These are phyloP conservation scores for Lepus timidus DNA, from an alignment of 2,113 vertebrate species.

Conservation along the genomic window DNA sequence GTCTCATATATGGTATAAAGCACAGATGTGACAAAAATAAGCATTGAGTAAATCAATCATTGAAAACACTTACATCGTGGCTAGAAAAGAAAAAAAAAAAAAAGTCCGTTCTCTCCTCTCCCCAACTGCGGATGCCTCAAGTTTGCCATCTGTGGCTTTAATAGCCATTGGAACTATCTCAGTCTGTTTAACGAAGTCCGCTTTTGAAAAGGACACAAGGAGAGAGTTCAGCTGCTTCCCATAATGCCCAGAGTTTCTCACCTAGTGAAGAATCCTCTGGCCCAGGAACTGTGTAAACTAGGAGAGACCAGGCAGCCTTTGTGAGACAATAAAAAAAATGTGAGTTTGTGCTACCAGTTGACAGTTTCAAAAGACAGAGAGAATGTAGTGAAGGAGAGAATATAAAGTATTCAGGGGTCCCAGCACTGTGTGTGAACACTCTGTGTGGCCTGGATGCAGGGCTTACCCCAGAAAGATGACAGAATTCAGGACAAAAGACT, in stretches of 20 bases:
- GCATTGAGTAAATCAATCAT: not conserved
- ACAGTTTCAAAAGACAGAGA: conserved; percentile 26
- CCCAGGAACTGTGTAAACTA: not conserved
- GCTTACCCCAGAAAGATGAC: conserved; percentile 23
- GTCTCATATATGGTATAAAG: not conserved
- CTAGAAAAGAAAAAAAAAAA: not conserved
- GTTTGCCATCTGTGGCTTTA: conserved; percentile 9
- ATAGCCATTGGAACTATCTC: not conserved
- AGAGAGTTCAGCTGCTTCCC: not conserved
- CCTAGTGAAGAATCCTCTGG: not conserved
- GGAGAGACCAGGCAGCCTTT: not conserved
- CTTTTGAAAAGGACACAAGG: conserved; percentile 9
- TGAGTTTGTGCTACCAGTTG: not conserved
- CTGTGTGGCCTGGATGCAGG: not conserved
- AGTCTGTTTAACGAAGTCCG: not conserved
- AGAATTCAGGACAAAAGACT: conserved; percentile 52
- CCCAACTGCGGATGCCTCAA: not conserved
- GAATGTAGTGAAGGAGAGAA: not conserved
- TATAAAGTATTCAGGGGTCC: not conserved
- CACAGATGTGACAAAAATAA: not conserved
- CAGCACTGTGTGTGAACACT: not conserved
- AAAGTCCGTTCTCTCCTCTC: not conserved
- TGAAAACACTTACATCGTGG: not conserved
- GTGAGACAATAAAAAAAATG: not conserved
- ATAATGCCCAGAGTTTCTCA: not conserved